Conservation (phyloP, 2,888 invertebrate species). For the Frankliniella fusca region DNA sequence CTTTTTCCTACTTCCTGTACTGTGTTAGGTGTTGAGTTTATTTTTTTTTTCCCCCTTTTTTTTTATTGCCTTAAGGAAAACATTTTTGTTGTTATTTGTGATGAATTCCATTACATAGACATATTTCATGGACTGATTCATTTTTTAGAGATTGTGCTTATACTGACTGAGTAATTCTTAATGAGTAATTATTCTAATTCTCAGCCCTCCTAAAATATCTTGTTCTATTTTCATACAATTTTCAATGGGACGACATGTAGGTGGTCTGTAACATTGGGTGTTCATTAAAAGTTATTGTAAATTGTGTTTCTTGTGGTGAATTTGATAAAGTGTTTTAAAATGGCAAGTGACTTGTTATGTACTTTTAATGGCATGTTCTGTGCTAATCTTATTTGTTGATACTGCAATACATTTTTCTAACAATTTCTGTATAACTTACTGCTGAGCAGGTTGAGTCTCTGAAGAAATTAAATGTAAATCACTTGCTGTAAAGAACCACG, state of each 20-base stretch:
- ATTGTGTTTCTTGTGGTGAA: too few relatives aligned
- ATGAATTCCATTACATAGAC: neutral
- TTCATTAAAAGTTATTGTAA: neutral
- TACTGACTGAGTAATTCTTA: neutral
- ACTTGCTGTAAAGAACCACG: too few relatives aligned
- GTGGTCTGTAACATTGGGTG: neutral
- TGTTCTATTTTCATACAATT: neutral
- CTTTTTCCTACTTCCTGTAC: neutral
- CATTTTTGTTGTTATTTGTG: neutral
- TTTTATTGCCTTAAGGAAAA: too few relatives aligned
- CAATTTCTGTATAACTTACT: neutral
- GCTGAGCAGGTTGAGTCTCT: neutral
- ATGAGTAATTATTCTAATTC: neutral
- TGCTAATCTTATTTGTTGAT: neutral
- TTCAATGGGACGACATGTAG: neutral
- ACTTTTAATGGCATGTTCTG: neutral
- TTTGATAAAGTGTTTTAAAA: too few relatives aligned
- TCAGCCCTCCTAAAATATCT: neutral
- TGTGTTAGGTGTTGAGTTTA: too few relatives aligned
- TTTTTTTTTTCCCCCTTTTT: too few relatives aligned
- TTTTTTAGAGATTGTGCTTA: neutral
- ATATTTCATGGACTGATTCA: neutral
- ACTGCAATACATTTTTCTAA: too few relatives aligned
- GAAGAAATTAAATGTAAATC: too few relatives aligned
- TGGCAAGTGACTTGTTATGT: neutral